These are phyloP conservation scores for zebrafish (Danio rerio) DNA, from an alignment of 2,113 vertebrate genomes.

Conservation along the genomic window GRCz12tu NC_133188.1:24321501-24322000, in stretches of 20 bases:
- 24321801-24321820: background rate
- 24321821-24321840: background rate
- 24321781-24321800: constrained; percentile 7
- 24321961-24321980: background rate
- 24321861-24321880: background rate
- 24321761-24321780: constrained; percentile 31
- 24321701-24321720: constrained; percentile 16
- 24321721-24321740: background rate
- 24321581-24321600: background rate
- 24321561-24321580: background rate
- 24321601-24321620: background rate
- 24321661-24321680: background rate
- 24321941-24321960: background rate
- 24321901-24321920: constrained; percentile 15
- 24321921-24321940: background rate
- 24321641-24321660: background rate
- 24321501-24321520: no score
- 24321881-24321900: background rate
- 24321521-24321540: no score
- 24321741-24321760: background rate
- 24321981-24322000: background rate
- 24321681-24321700: background rate
- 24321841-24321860: background rate
- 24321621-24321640: background rate
- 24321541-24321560: no score